These are phyloP conservation scores for Umimayanthus chanpuru DNA, from an alignment of 92 coral and sea anemone genomes.

Conservation along the genomic window DNA sequence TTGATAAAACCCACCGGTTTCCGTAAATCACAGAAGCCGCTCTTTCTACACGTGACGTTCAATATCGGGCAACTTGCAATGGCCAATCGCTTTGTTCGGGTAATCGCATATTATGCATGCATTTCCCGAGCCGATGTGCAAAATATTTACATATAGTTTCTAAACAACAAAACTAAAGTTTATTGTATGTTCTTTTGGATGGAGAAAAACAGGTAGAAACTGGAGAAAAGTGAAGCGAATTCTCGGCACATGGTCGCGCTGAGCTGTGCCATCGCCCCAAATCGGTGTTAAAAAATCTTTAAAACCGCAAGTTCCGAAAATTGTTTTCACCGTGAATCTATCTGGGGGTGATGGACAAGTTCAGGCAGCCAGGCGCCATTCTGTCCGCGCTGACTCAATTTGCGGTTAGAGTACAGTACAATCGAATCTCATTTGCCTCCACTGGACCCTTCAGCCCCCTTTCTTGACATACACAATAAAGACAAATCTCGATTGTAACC, in stretches of 20 bases:
- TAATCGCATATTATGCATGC: slow-evolving; percentile 39
- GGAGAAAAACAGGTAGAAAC: neutral
- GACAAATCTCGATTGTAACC: neutral
- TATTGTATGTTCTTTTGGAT: slow-evolving; percentile 29
- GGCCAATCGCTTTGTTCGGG: slow-evolving; percentile 49
- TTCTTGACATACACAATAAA: slow-evolving; percentile 9
- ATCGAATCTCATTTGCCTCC: neutral
- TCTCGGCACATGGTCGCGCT: neutral
- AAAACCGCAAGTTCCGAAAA: slow-evolving; percentile 50
- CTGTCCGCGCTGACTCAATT: slow-evolving; percentile 49
- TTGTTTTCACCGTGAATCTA: slow-evolving; percentile 35
- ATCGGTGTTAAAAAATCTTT: slow-evolving; percentile 30
- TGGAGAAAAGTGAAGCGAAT: neutral
- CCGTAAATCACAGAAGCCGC: slow-evolving; percentile 48
- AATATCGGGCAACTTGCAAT: slow-evolving; percentile 47
- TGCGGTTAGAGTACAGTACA: slow-evolving; percentile 45
- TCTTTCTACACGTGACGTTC: slow-evolving; percentile 23
- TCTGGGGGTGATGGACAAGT: slow-evolving; percentile 62
- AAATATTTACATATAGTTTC: slow-evolving; percentile 37
- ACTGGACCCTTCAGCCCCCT: neutral
- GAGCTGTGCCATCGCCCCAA: slow-evolving; percentile 27
- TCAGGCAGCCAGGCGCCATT: slow-evolving; percentile 58
- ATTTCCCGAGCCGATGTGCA: slow-evolving; percentile 30
- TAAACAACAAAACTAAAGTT: slow-evolving; percentile 37
- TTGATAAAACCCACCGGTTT: slow-evolving; percentile 43